A percentile compares a stretch with the other conserved stretches of the same genome.
Evolutionary conservation across 1,140 invertebrate species (phyloP).

Genomic region (Mizuhopecten yessoensis): DNA sequence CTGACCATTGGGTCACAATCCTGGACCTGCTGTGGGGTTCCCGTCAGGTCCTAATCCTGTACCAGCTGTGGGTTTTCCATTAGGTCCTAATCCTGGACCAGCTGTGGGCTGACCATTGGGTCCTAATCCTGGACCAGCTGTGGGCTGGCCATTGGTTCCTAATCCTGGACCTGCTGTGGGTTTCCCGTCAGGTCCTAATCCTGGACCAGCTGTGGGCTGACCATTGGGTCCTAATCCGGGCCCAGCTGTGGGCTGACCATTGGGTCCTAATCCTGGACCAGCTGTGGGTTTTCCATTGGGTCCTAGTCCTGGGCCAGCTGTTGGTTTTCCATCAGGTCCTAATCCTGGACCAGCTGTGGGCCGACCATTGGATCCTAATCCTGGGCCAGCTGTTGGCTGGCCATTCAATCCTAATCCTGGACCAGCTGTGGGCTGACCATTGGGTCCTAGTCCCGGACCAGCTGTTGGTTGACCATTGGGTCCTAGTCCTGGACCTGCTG

Average conservation of each 20-base stretch:
- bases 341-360: conserved; percentile 43
- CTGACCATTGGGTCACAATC: background rate
- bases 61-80: conserved; percentile 40
- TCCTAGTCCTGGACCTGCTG: conserved; percentile 44
- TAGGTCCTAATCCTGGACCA: background rate
- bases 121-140: conserved; percentile 44
- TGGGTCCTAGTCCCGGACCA: background rate
- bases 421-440: background rate
- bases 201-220: conserved; percentile 40
- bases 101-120: background rate
- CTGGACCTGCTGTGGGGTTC: conserved; percentile 12
- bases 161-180: conserved; percentile 42
- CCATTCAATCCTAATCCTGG: background rate
- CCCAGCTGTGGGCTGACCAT: conserved; percentile 25
- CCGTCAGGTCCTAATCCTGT: conserved; percentile 36
- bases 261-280: conserved; percentile 46
- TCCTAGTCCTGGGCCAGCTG: conserved; percentile 36
- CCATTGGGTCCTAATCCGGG: background rate
- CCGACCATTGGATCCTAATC: background rate
- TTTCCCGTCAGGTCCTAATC: background rate
- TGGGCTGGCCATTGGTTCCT: background rate
- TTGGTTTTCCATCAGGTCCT: background rate
- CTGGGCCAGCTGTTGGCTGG: conserved; percentile 44
- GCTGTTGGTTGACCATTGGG: background rate
- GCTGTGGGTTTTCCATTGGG: conserved; percentile 41